Percentiles rank a stretch among this genome's conserved stretches.
phyloP scores from a whole-genome alignment of 2,797 vertebrate species.

The Clarias pachynema region DNA sequence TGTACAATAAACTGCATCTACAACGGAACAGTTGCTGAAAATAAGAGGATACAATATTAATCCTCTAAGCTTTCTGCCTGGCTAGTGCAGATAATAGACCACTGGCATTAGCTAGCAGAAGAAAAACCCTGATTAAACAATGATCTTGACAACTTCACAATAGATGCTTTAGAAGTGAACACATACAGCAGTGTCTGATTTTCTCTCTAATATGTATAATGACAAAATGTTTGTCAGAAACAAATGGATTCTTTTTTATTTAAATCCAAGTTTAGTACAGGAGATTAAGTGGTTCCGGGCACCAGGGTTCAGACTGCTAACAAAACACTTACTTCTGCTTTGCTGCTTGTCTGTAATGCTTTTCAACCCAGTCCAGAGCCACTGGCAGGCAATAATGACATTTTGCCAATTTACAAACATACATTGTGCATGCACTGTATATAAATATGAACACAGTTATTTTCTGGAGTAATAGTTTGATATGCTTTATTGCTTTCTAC shows the following conservation, averaged over 20 bases:
- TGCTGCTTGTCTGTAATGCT: slow-evolving; percentile 85
- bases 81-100: slow-evolving; percentile 74
- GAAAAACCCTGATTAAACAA: slow-evolving; percentile 81
- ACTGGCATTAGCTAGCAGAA: slow-evolving; percentile 83
- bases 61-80: not conserved
- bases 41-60: not conserved
- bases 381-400: slow-evolving; percentile 75
- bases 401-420: slow-evolving; percentile 50
- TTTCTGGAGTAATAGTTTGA: slow-evolving; percentile 27
- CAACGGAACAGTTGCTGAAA: not conserved
- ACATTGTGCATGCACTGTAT: not conserved
- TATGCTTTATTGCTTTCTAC: slow-evolving; percentile 7
- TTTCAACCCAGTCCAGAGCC: slow-evolving; percentile 75
- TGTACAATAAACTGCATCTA: not conserved
- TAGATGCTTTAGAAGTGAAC: slow-evolving; percentile 75
- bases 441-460: not conserved
- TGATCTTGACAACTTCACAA: slow-evolving; percentile 85
- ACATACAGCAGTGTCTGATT: slow-evolving; percentile 77
- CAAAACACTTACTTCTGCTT: slow-evolving; percentile 96
- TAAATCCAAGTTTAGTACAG: slow-evolving; percentile 82
- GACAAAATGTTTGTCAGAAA: slow-evolving; percentile 88
- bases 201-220: slow-evolving; percentile 84
- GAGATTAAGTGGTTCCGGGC: slow-evolving; percentile 88
- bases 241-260: slow-evolving; percentile 85
- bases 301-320: slow-evolving; percentile 88